These are phyloP conservation scores for Sarcophaga subvicina DNA, from an alignment of 2,888 invertebrate genomes.

Conservation along the genomic window DNA sequence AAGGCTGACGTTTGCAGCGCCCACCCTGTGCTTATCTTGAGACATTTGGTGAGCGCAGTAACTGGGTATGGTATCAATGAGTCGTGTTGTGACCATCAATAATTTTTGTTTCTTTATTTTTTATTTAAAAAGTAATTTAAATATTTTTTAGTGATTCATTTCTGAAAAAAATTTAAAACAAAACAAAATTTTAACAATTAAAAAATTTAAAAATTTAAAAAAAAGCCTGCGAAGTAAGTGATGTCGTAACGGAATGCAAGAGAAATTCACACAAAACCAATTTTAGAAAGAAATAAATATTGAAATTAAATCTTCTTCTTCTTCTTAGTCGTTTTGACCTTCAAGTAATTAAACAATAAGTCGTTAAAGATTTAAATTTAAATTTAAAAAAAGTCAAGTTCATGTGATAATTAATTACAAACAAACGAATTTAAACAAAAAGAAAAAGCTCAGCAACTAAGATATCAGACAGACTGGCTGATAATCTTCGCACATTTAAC, in stretches of 20 bases:
- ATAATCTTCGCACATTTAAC: slow-evolving; percentile 21
- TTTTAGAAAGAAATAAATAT: slow-evolving; percentile 40
- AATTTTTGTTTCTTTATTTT: no score
- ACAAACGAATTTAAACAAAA: background rate
- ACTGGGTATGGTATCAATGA: no score
- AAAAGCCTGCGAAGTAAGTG: background rate
- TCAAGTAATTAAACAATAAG: slow-evolving; percentile 66
- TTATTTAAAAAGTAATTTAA: no score
- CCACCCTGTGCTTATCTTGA: no score
- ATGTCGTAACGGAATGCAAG: slow-evolving; percentile 14
- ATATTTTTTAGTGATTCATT: no score
- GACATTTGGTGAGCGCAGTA: no score
- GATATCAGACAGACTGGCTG: background rate
- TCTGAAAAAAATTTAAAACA: background rate
- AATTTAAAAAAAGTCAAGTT: slow-evolving; percentile 52
- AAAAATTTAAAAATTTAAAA: background rate
- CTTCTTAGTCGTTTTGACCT: slow-evolving; percentile 16
- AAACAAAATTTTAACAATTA: slow-evolving; percentile 37
- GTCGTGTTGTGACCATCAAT: no score
- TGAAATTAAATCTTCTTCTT: slow-evolving; percentile 28
- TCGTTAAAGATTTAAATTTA: slow-evolving; percentile 60
- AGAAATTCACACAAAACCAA: slow-evolving; percentile 58
- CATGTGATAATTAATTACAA: slow-evolving; percentile 50
- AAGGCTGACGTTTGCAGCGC: no score
- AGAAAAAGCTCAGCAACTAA: background rate